phyloP scores from a whole-genome alignment of 2,888 invertebrate genomes.

The Selenia dentaria region DNA sequence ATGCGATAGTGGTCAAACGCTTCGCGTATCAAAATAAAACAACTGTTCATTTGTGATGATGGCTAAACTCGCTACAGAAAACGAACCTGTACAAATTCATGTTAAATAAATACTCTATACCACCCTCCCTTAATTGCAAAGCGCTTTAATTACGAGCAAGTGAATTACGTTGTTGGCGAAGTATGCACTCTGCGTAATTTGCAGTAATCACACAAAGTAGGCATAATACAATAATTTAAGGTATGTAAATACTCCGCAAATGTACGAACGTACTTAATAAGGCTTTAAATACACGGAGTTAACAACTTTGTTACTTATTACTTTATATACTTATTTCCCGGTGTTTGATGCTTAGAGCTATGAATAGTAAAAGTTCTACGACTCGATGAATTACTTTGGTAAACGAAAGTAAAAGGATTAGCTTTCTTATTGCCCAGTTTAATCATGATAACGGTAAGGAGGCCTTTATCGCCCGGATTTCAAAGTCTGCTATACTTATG shows the following conservation, averaged over 20 bases:
- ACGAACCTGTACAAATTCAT: too few relatives aligned
- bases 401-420: conserved; percentile 29
- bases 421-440: conserved; percentile 25
- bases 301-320: conserved; percentile 8
- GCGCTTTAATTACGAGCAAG: conserved; percentile 47
- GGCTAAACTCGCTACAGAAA: too few relatives aligned
- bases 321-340: conserved; percentile 20
- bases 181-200: conserved; percentile 37
- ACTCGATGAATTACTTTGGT: conserved; percentile 30
- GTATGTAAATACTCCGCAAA: conserved; percentile 15
- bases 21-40: too few relatives aligned
- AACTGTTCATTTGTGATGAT: too few relatives aligned
- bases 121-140: conserved; percentile 40
- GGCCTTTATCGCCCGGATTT: conserved; percentile 20
- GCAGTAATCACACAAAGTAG: conserved; percentile 30
- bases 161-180: conserved; percentile 44
- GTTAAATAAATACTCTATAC: neutral
- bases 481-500: conserved; percentile 2
- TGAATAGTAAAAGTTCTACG: conserved; percentile 27
- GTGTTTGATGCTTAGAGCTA: conserved; percentile 23
- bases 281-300: conserved; percentile 1
- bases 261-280: neutral
- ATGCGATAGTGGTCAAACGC: too few relatives aligned
- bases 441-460: conserved; percentile 28
- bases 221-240: conserved; percentile 25